Evolutionary conservation across 1,140 invertebrate genomes (phyloP), one percentile per base, ranked within the genome.

Genomic region (Agrilus planipennis): DNA sequence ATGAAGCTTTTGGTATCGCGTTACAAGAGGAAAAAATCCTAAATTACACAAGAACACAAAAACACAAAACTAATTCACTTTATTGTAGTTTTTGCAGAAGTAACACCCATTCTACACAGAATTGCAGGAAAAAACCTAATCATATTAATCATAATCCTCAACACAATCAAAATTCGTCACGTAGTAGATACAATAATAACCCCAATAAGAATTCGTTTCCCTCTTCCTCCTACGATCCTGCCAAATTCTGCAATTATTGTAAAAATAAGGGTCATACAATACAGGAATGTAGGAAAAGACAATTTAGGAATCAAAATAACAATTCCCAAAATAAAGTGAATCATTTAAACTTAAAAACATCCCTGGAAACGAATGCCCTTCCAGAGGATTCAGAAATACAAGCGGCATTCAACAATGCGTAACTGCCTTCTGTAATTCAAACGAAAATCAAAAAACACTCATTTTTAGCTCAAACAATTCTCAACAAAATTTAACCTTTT

Each of bases 191-290:
- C n/a, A n/a, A n/a, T n/a, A n/a, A n/a, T n/a, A n/a, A n/a, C n/a
- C n/a, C n/a, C n/a, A n/a, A n/a, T n/a, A n/a, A n/a, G n/a, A n/a
- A n/a, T n/a, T n/a, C n/a, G n/a, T n/a, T n/a, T n/a, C n/a, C n/a
- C n/a, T n/a, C n/a, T n/a, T n/a, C n/a, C n/a, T n/a, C n/a, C n/a
- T n/a, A n/a, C n/a, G n/a, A n/a, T n/a, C n/a, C n/a, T n/a, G n/a
- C n/a, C n/a, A 36, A 36, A 36, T 36, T 36, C 18, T 36, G 34
- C 20, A 36, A 22, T 14, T 36, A 36, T n/a, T 36, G 34, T 21
- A 36, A 36, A 36, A 36, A 23, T 14, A 22, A 20, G n/a, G 17
- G 18, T 6, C 34, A 36, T 21, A 27, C 7, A 9, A n/a, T 27
- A 9, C 23, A n/a, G n/a, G n/a, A n/a, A n/a, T n/a, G n/a, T n/a